Conservation (phyloP, 2,797 vertebrate species). For the Chaunax sp. region DNA sequence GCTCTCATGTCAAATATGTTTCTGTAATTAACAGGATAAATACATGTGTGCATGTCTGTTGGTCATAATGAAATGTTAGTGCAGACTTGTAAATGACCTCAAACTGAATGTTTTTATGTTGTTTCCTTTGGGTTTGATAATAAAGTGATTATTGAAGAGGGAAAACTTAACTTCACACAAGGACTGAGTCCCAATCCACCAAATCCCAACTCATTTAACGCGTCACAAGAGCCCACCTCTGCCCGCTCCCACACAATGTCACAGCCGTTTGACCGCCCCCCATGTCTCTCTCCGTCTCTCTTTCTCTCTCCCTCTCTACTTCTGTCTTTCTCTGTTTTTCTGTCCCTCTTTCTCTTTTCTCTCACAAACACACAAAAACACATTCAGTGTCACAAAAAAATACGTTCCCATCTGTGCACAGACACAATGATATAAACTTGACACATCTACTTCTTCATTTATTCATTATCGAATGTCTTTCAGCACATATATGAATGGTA, state of each 20-base stretch:
- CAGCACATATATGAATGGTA: neutral
- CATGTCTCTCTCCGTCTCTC: neutral
- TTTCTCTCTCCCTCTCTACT: neutral
- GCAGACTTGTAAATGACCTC: neutral
- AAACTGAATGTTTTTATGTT: conserved; percentile 30
- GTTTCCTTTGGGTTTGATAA: conserved; percentile 56
- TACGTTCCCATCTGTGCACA: conserved; percentile 5
- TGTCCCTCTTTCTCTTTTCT: no score
- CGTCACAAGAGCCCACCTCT: conserved; percentile 61
- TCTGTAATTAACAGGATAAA: neutral
- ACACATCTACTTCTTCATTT: neutral
- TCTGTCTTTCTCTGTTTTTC: no score
- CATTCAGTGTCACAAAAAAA: conserved; percentile 1
- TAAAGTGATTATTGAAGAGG: conserved; percentile 77
- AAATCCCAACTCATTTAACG: conserved; percentile 82
- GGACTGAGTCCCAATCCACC: conserved; percentile 68
- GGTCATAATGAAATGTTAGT: no score
- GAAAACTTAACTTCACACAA: conserved; percentile 76
- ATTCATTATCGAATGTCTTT: neutral
- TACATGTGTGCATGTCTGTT: no score
- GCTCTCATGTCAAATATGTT: neutral
- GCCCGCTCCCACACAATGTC: conserved; percentile 51
- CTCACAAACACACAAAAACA: conserved; percentile 1
- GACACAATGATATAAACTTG: conserved; percentile 4
- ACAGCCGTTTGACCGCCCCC: conserved; percentile 51